These are phyloP conservation scores for Odontophorus gujanensis DNA, from an alignment of 2,113 vertebrate species.

Conservation along the genomic window DNA sequence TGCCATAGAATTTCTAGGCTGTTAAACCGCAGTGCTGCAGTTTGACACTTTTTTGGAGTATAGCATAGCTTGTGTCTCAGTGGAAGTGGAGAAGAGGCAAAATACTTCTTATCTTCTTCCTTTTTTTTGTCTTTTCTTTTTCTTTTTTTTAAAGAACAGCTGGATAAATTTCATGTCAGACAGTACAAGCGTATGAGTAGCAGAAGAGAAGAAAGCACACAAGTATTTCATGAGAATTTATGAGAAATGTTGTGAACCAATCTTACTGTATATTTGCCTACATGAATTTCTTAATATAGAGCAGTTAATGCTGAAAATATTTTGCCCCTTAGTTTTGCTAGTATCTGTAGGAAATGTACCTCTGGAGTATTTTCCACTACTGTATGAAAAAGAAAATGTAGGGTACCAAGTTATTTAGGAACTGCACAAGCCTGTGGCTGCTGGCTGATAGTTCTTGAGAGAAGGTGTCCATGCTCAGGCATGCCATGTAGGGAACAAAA, in stretches of 20 bases:
- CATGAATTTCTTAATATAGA: background rate
- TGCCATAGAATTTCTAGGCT: background rate
- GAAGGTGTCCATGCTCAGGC: accelerated
- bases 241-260: background rate
- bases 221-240: background rate
- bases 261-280: background rate
- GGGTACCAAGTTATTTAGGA: background rate
- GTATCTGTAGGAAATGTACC: background rate
- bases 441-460: background rate
- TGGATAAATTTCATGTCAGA: background rate
- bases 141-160: background rate
- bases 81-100: background rate
- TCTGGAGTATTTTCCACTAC: background rate
- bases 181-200: background rate
- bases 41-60: background rate
- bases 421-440: background rate
- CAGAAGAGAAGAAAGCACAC: background rate
- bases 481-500: background rate
- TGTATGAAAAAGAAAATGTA: background rate
- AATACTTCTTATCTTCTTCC: accelerated
- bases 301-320: background rate
- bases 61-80: background rate
- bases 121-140: accelerated
- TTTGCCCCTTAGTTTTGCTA: background rate
- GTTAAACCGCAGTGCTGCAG: background rate